Evolutionary conservation across 2,888 invertebrate genomes (phyloP), one percentile per base, ranked within the genome.

Genomic region (Spialia ferax): DNA sequence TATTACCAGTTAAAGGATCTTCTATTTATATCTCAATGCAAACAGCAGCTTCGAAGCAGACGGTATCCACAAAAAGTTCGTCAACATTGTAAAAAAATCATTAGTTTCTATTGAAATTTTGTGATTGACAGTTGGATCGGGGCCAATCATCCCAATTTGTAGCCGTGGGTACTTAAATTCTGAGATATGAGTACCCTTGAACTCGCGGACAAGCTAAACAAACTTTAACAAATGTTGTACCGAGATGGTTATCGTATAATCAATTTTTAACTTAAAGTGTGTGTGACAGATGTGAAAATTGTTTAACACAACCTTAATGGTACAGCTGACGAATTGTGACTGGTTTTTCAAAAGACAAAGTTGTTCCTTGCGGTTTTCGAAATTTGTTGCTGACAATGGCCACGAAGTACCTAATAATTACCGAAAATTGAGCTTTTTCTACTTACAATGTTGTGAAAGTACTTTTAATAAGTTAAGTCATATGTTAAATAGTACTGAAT

Each of bases 141-240:
- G 78, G 77, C 77, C 83, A 84, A 83, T 82, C 84, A 82, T 79
- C 80, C 82, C 84, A 90, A 88, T 88, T 88, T 88, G 85, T 89
- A 81, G 75, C 76, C 80, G 83, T 20, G 48, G 48, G 48, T 79
- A 79, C 78, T 80, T 77, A 78, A 77, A 81, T 20, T 59, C 68
- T 45, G 69, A 75, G 72, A 75, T 69, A 73, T 70, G 77, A 75
- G 75, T 78, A 79, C 82, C 81, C 82, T 87, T 68, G 76, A 77
- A 74, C 77, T 78, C 77, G 79, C 81, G 5, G 18, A 11, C 78
- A 76, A 73, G 75, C 77, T 80, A 79, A 75, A 74, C 77, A 75
- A 78, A 77, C 71, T 74, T 74, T 35, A 52, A 59, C 72, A 71
- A 73, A 73, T 60, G 66, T 45, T 65, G 15, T 8, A 4, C 13